Evolutionary conservation across 2,888 invertebrate species (phyloP), one percentile per base, ranked within the genome.

Genomic region (Linnaemya vulpina): DNA sequence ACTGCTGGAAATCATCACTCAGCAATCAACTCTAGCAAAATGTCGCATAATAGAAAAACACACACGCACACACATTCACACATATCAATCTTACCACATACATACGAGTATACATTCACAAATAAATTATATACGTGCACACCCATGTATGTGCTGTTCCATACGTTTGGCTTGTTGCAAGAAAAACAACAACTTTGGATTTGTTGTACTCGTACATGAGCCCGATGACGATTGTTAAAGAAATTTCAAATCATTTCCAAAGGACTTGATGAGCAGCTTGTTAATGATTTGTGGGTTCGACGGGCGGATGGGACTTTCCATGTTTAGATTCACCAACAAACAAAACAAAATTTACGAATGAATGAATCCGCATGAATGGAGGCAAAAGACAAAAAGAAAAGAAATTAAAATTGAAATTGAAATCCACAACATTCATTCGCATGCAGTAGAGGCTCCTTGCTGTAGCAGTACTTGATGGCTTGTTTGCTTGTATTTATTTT

Each of bases 181-280:
- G 77, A 70, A 49, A 62, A 60, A 60, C 49, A 35, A 51, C 35
- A 77, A n/a, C n/a, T n/a, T n/a, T n/a, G n/a, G n/a, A n/a, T n/a
- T n/a, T n/a, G n/a, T 62, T 60, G 55, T 46, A 17, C 55, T 79
- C 46, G 46, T 35, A 58, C 15, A 65, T 49, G 65, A 49, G 38
- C n/a, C 30, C n/a, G 49, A 58, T 80, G 80, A 77, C 46, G 73
- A 81, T 67, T 79, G 75, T 75, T 71, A 82, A 85, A 85, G 85
- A 85, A 85, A 85, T 78, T 79, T 65, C 49, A 82, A 82, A 82
- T 85, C 63, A 82, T 85, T 85, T 82, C 78, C 67, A 82, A 78
- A 82, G 71, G 82, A 85, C 78, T 85, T 85, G 85, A 85, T 70
- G 82, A 80, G 67, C 74, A 68, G 80, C 80, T 85, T 75, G 78